Base-by-base conservation (phyloP, 2,113 vertebrate species). In the Engraulis encrasicolus region DNA sequence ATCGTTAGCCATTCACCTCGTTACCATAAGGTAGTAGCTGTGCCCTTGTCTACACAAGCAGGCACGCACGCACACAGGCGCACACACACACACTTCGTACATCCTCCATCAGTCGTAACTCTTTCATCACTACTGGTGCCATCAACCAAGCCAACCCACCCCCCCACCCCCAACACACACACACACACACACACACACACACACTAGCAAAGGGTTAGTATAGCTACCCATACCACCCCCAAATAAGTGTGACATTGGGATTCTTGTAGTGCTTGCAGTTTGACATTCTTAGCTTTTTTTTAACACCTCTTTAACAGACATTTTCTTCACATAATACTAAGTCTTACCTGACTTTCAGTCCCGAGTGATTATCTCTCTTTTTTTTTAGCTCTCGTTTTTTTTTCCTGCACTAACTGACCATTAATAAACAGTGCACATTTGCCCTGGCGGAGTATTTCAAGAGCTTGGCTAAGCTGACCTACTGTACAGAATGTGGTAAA, bases 111-210 rank as follows among this genome's bases (percentile, higher is more conserved):
- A 74, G 66, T 15, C 11, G 27, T 86, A 11, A 90, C 91, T 92
- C 87, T 89, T 88, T 83, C 88, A 14, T 90, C 90, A 78, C 88
- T 95, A 92, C 92, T 48, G 93, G 95, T 95, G 96, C 96, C 95
- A 90, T 92, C 87, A 82, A 84, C 83, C 82, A 81, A 49, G 7
- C 79, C n/a, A 5, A 45, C 9, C 3, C 40, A 5, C 40, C 9
- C 40, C 40, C 40, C 20, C 19, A n/a, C 48, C 18, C 38, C 38
- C 27, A 18, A 2, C 52, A 23, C 9, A n/a, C 23, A 2, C 4
- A 12, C 23, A 23, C 23, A 23, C 23, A 9, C 61, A 20, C n/a
- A 18, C 52, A 18, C 2, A 2, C 52, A 6, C 20, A 4, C 12
- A 15, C 1, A 6, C 11, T 3, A 1, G 0, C 66, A 4, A n/a